Conservation (phyloP, 92 coral and sea anemone species). For the Porites rus region DNA sequence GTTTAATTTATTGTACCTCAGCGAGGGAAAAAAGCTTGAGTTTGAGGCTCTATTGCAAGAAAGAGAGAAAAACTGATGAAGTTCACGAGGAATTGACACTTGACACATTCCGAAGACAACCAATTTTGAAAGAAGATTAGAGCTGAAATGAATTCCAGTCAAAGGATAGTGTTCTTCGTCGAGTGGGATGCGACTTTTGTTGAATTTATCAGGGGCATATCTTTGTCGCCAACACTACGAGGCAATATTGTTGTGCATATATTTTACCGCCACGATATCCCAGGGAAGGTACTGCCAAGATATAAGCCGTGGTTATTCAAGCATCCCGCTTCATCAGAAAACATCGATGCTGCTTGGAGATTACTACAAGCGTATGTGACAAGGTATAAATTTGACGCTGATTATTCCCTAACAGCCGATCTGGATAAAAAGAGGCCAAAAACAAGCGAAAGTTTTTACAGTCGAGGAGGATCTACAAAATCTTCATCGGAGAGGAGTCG, state of each 20-base stretch:
- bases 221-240: slow-evolving; percentile 73
- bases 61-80: background rate
- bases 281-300: slow-evolving; percentile 53
- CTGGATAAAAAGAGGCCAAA: slow-evolving; percentile 16
- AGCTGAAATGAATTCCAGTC: slow-evolving; percentile 2
- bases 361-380: slow-evolving; percentile 54
- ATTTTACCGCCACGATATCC: slow-evolving; percentile 68
- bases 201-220: slow-evolving; percentile 68
- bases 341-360: slow-evolving; percentile 29
- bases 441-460: slow-evolving; percentile 6
- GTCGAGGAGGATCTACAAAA: background rate
- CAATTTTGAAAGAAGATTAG: background rate
- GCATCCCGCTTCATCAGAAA: slow-evolving; percentile 59
- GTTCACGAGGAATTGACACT: background rate
- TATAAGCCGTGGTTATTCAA: slow-evolving; percentile 82
- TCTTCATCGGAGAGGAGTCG: background rate
- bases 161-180: slow-evolving; percentile 67
- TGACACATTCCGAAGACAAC: background rate
- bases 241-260: slow-evolving; percentile 70
- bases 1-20: background rate
- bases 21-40: background rate
- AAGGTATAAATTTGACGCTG: slow-evolving; percentile 48
- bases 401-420: slow-evolving; percentile 5
- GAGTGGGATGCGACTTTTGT: slow-evolving; percentile 66
- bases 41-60: background rate